Evolutionary conservation across 1,140 invertebrate species (phyloP).

Genomic region (Phthorimaea operculella): DNA sequence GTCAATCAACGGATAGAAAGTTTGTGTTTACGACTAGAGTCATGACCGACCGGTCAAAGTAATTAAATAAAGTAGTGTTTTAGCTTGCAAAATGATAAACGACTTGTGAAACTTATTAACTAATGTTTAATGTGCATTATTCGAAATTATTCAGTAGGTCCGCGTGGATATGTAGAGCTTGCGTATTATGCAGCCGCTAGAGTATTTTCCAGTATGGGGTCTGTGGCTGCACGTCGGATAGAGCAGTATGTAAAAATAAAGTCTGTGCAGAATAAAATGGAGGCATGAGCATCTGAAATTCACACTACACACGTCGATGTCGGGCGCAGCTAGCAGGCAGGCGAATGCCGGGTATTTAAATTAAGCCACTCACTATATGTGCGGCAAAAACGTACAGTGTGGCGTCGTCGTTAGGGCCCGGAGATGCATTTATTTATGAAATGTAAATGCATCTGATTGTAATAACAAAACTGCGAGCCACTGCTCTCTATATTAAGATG

Average conservation of each 20-base stretch:
- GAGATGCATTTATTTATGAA: slow-evolving; percentile 67
- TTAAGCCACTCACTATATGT: slow-evolving; percentile 37
- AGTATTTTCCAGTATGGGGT: background rate
- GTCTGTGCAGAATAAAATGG: background rate
- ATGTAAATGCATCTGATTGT: slow-evolving; percentile 66
- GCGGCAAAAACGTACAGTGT: slow-evolving; percentile 45
- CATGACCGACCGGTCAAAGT: slow-evolving; percentile 7
- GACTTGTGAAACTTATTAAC: background rate
- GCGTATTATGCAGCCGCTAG: too few relatives aligned
- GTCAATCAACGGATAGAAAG: slow-evolving; percentile 33
- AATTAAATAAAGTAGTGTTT: background rate
- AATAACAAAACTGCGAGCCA: slow-evolving; percentile 64
- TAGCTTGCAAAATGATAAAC: background rate
- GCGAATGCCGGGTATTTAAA: slow-evolving; percentile 41
- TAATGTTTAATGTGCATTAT: background rate
- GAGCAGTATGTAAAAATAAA: background rate
- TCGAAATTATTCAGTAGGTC: too few relatives aligned
- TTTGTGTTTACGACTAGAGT: slow-evolving; percentile 12
- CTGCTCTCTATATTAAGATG: slow-evolving; percentile 65
- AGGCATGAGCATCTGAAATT: slow-evolving; percentile 16
- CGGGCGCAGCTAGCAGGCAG: background rate
- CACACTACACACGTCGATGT: slow-evolving; percentile 18
- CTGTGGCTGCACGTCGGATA: background rate
- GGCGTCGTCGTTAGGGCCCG: slow-evolving; percentile 47
- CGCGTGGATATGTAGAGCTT: too few relatives aligned